Conservation (phyloP, 2,888 invertebrate species). For the Sarcophaga rosellei region DNA sequence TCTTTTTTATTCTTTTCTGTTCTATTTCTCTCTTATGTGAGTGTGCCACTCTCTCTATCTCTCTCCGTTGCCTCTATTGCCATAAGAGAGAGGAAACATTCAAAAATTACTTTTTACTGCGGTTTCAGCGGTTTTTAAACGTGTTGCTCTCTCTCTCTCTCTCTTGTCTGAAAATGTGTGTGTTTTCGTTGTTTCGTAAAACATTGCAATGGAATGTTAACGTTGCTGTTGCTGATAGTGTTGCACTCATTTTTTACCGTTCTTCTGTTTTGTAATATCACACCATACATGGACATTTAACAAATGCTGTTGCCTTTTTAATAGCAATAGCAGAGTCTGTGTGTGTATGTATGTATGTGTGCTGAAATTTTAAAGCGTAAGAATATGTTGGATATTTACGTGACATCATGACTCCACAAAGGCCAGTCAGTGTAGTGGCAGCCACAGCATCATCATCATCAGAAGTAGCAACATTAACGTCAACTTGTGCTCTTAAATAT, state of each 20-base stretch:
- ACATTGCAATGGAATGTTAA: constrained; percentile 20
- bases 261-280: neutral
- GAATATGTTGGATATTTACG: constrained; percentile 58
- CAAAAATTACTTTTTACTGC: constrained; percentile 66
- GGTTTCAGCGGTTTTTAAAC: constrained; percentile 65
- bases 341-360: neutral
- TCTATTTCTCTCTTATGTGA: constrained; percentile 12
- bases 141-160: constrained; percentile 59
- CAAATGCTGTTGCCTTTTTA: neutral
- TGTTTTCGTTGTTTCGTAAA: constrained; percentile 31
- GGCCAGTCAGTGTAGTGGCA: constrained; percentile 33
- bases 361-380: neutral
- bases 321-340: neutral
- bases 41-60: neutral
- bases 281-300: neutral
- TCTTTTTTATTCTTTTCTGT: neutral
- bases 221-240: neutral
- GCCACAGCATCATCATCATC: constrained; percentile 16
- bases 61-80: neutral
- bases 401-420: constrained; percentile 64
- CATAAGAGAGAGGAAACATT: constrained; percentile 47
- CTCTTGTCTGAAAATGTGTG: neutral
- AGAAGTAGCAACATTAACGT: constrained; percentile 16
- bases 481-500: constrained; percentile 52
- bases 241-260: neutral